phyloP scores from a whole-genome alignment of 2,113 vertebrate genomes.

The Spheniscus mendiculus region DNA sequence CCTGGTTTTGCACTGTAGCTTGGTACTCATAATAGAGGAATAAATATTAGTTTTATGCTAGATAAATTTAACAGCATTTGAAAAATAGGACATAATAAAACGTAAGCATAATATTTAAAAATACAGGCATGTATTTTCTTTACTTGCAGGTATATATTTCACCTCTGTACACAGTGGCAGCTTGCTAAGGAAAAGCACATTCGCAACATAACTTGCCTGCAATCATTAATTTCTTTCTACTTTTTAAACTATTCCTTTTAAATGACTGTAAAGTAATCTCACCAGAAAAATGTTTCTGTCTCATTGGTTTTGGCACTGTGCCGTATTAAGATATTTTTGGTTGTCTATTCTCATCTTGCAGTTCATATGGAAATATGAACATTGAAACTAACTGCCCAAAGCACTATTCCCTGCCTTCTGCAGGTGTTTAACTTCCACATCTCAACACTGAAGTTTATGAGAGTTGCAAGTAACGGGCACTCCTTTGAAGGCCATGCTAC shows the following conservation, averaged over 20 bases:
- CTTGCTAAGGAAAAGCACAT: constrained; percentile 46
- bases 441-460: neutral
- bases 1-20: constrained; percentile 35
- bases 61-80: constrained; percentile 58
- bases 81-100: constrained; percentile 72
- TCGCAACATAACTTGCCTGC: constrained; percentile 17
- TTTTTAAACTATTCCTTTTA: constrained; percentile 42
- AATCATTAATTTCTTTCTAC: constrained; percentile 36
- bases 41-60: constrained; percentile 77
- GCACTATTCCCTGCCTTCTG: neutral
- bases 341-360: constrained; percentile 24
- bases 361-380: neutral
- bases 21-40: constrained; percentile 49
- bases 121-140: constrained; percentile 59
- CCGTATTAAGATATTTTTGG: neutral
- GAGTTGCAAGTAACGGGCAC: neutral
- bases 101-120: constrained; percentile 70
- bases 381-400: neutral
- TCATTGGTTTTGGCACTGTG: constrained; percentile 41
- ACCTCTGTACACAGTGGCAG: constrained; percentile 19
- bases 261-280: constrained; percentile 21
- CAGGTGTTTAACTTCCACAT: neutral
- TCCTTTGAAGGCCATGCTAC: neutral
- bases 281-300: constrained; percentile 16
- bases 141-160: constrained; percentile 57